Conservation (phyloP, 1,140 invertebrate genomes). For the Caerostris extrusa region DNA sequence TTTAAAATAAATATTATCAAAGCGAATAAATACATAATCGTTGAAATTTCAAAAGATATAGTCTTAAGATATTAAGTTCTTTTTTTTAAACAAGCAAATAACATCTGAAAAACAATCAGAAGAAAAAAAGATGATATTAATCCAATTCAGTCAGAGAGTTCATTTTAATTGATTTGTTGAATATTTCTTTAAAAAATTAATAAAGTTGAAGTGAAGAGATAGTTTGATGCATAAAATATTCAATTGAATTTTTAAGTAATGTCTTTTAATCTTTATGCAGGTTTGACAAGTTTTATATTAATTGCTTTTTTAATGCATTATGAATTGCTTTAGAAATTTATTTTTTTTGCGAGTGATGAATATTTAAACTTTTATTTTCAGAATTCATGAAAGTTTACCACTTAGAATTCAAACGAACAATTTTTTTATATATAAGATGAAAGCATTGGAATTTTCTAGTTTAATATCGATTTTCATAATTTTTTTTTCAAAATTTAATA, state of each 20-base stretch:
- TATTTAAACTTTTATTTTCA: neutral
- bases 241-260: neutral
- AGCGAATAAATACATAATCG: too few relatives aligned
- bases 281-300: neutral
- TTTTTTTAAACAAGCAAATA: too few relatives aligned
- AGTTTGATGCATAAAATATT: neutral
- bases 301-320: conserved; percentile 26
- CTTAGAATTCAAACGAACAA: neutral
- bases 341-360: neutral
- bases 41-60: too few relatives aligned
- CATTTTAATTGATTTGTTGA: neutral
- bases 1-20: too few relatives aligned
- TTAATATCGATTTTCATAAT: too few relatives aligned
- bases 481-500: too few relatives aligned
- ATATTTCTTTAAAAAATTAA: neutral
- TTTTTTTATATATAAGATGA: neutral
- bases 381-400: neutral
- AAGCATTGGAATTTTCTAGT: too few relatives aligned
- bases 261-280: neutral
- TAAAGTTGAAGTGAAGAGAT: neutral
- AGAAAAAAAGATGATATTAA: too few relatives aligned
- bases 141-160: neutral
- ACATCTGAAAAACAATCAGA: too few relatives aligned
- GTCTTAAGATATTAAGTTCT: too few relatives aligned
- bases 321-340: neutral